Conservation (phyloP, 2,113 vertebrate species). For the Numida meleagris region DNA sequence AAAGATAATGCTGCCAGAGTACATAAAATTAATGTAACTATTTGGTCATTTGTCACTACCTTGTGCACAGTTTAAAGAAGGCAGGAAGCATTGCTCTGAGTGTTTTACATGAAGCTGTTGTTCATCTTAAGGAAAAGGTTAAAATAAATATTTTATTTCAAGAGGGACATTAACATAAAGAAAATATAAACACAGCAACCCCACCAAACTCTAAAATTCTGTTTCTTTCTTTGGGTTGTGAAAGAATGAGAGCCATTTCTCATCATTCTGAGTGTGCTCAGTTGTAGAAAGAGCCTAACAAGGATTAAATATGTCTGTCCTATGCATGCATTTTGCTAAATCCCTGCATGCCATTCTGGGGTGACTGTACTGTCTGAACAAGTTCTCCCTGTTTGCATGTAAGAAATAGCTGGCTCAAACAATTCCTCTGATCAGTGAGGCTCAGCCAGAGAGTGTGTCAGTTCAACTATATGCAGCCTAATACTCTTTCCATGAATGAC, state of each 20-base stretch:
- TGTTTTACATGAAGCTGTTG: not conserved
- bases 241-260: slow-evolving; percentile 53
- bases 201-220: slow-evolving; percentile 27
- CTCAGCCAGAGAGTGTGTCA: slow-evolving; percentile 64
- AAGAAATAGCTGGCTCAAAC: slow-evolving; percentile 68
- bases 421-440: slow-evolving; percentile 63
- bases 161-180: slow-evolving; percentile 8
- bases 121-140: slow-evolving; percentile 31
- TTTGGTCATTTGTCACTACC: slow-evolving; percentile 63
- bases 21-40: slow-evolving; percentile 47
- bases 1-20: slow-evolving; percentile 40
- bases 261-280: slow-evolving; percentile 55
- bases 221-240: not conserved
- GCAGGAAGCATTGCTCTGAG: slow-evolving; percentile 48
- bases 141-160: slow-evolving; percentile 25
- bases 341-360: slow-evolving; percentile 61
- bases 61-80: slow-evolving; percentile 49
- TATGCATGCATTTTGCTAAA: slow-evolving; percentile 66
- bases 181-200: slow-evolving; percentile 34
- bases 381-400: slow-evolving; percentile 73
- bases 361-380: slow-evolving; percentile 68
- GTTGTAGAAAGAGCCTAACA: slow-evolving; percentile 44
- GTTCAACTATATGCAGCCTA: slow-evolving; percentile 38
- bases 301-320: slow-evolving; percentile 72
- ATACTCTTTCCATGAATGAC: slow-evolving; percentile 65